phyloP scores from a whole-genome alignment of 2,113 vertebrate species.

The Lepidothrix coronata region DNA sequence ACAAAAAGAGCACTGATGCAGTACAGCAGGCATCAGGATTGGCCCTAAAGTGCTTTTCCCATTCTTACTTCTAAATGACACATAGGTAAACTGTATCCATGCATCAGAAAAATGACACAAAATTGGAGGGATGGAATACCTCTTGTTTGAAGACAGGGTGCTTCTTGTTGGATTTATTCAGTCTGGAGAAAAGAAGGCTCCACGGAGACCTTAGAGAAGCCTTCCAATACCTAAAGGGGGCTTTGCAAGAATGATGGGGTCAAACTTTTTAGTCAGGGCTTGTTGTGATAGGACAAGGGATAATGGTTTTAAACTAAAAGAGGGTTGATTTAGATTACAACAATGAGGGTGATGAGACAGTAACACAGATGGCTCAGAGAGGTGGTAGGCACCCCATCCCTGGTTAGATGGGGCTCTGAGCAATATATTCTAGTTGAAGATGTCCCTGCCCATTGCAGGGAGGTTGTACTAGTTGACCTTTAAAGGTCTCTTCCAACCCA shows the following conservation, averaged over 20 bases:
- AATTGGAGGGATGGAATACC: background rate
- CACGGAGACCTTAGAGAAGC: background rate
- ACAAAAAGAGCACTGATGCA: background rate
- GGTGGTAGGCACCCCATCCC: background rate
- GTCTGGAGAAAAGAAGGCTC: background rate
- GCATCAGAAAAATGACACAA: background rate
- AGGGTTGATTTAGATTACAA: background rate
- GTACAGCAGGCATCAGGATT: background rate
- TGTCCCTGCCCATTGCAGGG: background rate
- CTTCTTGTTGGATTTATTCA: background rate
- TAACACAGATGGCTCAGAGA: background rate
- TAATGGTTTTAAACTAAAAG: background rate
- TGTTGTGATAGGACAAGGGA: background rate
- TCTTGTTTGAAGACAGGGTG: background rate
- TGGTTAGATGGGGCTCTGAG: background rate
- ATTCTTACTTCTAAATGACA: background rate
- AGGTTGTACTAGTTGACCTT: background rate
- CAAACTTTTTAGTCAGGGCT: background rate
- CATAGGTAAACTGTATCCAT: fast-evolving
- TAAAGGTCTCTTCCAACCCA: background rate
- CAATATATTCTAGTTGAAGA: background rate
- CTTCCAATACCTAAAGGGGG: background rate
- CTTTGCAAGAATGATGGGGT: background rate
- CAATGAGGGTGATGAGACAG: background rate
- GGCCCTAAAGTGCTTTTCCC: background rate